These are phyloP conservation scores for Nezara viridula DNA, from an alignment of 2,888 invertebrate species.

Conservation along the genomic window DNA sequence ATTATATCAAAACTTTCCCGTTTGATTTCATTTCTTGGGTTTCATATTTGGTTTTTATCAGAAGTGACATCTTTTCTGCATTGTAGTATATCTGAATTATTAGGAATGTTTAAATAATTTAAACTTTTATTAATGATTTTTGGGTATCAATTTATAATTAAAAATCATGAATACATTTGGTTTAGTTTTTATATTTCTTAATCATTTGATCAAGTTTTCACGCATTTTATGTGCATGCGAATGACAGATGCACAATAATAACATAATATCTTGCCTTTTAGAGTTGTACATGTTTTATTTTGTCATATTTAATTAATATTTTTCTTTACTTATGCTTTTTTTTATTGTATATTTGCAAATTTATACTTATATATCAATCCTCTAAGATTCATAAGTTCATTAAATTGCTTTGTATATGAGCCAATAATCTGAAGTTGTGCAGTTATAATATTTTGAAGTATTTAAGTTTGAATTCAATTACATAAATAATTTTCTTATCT, in stretches of 20 bases:
- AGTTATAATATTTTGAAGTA: neutral
- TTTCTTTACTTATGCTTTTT: neutral
- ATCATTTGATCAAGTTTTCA: neutral
- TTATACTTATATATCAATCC: neutral
- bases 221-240: conserved; percentile 1
- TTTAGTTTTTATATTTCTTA: neutral
- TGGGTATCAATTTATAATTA: neutral
- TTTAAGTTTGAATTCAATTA: neutral
- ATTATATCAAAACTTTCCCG: too few species aligned
- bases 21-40: too few species aligned
- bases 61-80: too few species aligned
- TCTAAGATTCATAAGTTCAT: neutral
- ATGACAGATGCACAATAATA: neutral
- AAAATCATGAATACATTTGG: conserved; percentile 27
- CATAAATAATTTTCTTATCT: neutral
- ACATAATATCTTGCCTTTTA: neutral
- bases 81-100: too few species aligned
- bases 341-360: neutral
- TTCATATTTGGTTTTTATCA: too few species aligned
- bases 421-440: neutral
- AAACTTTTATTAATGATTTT: neutral
- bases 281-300: neutral
- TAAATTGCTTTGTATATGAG: neutral
- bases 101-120: neutral
- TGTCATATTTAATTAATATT: neutral